Percentiles rank a stretch among this genome's conserved stretches.
Conservation (phyloP, 2,113 vertebrate species). For the Ageneiosus marmoratus region DNA sequence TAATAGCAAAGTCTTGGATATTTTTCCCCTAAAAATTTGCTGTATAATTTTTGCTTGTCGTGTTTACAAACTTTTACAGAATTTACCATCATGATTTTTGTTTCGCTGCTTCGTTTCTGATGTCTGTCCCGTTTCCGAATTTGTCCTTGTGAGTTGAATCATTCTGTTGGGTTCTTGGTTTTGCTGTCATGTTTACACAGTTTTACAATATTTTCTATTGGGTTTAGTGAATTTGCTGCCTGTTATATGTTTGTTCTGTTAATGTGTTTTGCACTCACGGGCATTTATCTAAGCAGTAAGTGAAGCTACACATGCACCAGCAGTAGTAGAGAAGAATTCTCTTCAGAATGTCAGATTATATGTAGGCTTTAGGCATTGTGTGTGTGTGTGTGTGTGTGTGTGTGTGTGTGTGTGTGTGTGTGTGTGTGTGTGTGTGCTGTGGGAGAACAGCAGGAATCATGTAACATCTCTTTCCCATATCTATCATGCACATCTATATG, state of each 20-base stretch:
- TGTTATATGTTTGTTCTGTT: background rate
- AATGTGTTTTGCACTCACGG: background rate
- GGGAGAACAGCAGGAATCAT: slow-evolving; percentile 26
- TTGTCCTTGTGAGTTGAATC: background rate
- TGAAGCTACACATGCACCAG: background rate
- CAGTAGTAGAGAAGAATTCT: background rate
- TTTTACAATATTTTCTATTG: background rate
- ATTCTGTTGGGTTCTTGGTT: background rate
- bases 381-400: slow-evolving; percentile 30
- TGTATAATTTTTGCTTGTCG: background rate
- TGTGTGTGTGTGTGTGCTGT: slow-evolving; percentile 21
- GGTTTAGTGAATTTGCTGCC: background rate
- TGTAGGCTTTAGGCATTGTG: background rate
- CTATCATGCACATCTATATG: slow-evolving; percentile 12
- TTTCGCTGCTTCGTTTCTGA: background rate
- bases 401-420: too few relatives aligned
- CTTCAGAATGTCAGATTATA: slow-evolving; percentile 3
- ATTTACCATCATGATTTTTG: background rate
- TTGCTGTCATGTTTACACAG: background rate
- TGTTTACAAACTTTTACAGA: background rate
- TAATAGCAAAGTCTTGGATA: background rate
- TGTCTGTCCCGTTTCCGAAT: background rate
- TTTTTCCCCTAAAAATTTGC: background rate
- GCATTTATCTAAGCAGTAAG: background rate
- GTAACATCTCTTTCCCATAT: slow-evolving; percentile 16